Conservation (phyloP, 2,113 vertebrate genomes). For the Eleginops maclovinus region DNA sequence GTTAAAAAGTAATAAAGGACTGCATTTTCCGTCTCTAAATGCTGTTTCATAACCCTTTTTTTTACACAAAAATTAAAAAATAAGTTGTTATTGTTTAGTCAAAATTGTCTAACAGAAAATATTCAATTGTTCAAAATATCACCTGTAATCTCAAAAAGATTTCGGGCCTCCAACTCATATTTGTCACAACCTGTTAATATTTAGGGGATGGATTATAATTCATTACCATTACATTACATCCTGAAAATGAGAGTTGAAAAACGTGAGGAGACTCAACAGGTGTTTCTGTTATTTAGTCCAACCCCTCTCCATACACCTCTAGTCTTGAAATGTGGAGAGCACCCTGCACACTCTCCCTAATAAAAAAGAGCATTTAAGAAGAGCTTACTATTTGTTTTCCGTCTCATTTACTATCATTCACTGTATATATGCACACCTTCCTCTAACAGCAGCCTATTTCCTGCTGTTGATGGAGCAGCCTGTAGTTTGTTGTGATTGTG, state of each 20-base stretch:
- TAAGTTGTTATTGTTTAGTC: too few relatives aligned
- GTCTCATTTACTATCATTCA: conserved; percentile 24
- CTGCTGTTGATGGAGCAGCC: conserved; percentile 47
- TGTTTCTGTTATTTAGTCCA: conserved; percentile 30
- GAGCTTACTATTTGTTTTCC: conserved; percentile 21
- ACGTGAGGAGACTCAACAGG: conserved; percentile 14
- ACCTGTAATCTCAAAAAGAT: not conserved
- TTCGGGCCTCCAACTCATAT: not conserved
- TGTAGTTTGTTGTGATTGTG: conserved; percentile 74
- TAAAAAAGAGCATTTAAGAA: not conserved
- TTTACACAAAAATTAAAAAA: too few relatives aligned
- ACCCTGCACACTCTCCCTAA: not conserved
- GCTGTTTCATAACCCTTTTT: not conserved
- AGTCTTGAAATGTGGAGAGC: not conserved
- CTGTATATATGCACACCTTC: conserved; percentile 11
- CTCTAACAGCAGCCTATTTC: not conserved
- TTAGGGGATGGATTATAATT: not conserved
- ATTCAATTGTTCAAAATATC: not conserved
- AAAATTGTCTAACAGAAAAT: too few relatives aligned
- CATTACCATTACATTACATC: not conserved
- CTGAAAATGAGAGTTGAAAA: not conserved
- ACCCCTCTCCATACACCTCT: not conserved
- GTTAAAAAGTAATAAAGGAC: too few relatives aligned
- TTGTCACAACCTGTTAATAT: not conserved
- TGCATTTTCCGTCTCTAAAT: not conserved